Evolutionary conservation across 2,797 vertebrate genomes (phyloP).

Genomic region (Heterohyrax brucei): DNA sequence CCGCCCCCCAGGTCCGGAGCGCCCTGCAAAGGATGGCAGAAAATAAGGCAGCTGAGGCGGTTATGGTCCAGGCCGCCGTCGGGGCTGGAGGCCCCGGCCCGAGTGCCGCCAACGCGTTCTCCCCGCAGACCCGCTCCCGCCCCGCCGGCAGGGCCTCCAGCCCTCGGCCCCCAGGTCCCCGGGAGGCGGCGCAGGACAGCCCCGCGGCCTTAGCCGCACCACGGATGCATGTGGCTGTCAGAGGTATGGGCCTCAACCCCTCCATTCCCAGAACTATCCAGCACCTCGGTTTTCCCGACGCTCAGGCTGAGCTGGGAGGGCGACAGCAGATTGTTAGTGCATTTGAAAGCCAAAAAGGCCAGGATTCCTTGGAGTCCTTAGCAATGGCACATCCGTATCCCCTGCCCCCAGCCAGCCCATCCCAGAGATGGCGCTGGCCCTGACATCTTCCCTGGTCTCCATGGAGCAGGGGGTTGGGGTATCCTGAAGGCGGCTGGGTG

Average conservation of each 20-base stretch:
- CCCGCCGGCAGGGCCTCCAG: slow-evolving; percentile 92
- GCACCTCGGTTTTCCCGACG: not conserved
- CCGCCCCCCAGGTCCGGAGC: slow-evolving; percentile 92
- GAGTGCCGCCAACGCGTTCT: fast-evolving
- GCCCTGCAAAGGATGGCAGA: slow-evolving; percentile 96
- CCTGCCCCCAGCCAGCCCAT: not conserved
- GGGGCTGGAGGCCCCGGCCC: not conserved
- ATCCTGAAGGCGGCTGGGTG: not conserved
- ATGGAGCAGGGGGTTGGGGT: not conserved
- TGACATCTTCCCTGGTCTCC: not conserved
- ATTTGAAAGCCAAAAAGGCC: slow-evolving; percentile 25
- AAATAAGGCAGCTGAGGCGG: slow-evolving; percentile 94
- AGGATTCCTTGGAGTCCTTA: not conserved
- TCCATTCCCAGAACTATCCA: fast-evolving
- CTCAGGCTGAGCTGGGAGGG: not conserved
- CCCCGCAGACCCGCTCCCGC: slow-evolving; percentile 94
- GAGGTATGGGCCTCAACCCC: slow-evolving; percentile 87
- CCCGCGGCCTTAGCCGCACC: slow-evolving; percentile 84
- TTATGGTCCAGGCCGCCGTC: slow-evolving; percentile 89
- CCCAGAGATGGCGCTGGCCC: not conserved
- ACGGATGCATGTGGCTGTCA: slow-evolving; percentile 84
- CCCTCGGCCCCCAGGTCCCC: slow-evolving; percentile 91
- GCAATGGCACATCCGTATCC: not conserved
- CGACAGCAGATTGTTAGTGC: not conserved
- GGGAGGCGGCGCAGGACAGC: slow-evolving; percentile 88